phyloP scores from a whole-genome alignment of 2,797 vertebrate genomes.

The Pseudochirops cupreus region DNA sequence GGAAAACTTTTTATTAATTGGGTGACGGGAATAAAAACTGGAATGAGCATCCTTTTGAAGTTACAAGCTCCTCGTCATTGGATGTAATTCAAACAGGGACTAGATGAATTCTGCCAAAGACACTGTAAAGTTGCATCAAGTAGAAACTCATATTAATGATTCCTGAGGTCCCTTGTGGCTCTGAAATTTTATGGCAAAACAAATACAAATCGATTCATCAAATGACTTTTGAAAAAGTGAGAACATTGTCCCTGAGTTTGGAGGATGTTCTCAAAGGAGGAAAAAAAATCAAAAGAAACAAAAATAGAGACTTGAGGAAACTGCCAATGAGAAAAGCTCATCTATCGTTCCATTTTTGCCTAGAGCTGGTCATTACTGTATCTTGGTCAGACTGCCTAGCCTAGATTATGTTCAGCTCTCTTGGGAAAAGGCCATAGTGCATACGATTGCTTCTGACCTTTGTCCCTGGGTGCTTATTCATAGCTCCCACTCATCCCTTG shows the following conservation, averaged over 20 bases:
- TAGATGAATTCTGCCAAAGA: background rate
- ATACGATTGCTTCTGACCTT: conserved; percentile 80
- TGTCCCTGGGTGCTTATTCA: conserved; percentile 77
- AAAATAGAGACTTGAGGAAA: background rate
- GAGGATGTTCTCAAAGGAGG: background rate
- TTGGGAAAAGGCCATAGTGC: conserved; percentile 78
- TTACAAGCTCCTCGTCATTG: background rate
- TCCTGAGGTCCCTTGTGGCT: background rate
- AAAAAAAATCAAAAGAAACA: background rate
- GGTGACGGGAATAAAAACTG: background rate
- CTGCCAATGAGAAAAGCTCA: background rate
- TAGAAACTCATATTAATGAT: background rate
- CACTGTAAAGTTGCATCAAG: background rate
- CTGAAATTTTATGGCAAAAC: background rate
- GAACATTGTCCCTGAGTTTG: background rate
- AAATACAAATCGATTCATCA: background rate
- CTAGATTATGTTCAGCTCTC: conserved; percentile 70
- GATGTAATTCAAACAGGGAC: background rate
- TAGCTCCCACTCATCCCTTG: conserved; percentile 71
- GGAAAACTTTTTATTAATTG: background rate
- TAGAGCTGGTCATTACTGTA: background rate
- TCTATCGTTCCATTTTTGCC: background rate
- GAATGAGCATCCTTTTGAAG: background rate
- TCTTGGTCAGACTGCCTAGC: background rate
- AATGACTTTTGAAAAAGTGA: background rate